Percentiles rank a stretch among this genome's conserved stretches.
These are phyloP conservation scores for Gopherus flavomarginatus DNA, from an alignment of 2,113 vertebrate genomes.

Conservation along the genomic window DNA sequence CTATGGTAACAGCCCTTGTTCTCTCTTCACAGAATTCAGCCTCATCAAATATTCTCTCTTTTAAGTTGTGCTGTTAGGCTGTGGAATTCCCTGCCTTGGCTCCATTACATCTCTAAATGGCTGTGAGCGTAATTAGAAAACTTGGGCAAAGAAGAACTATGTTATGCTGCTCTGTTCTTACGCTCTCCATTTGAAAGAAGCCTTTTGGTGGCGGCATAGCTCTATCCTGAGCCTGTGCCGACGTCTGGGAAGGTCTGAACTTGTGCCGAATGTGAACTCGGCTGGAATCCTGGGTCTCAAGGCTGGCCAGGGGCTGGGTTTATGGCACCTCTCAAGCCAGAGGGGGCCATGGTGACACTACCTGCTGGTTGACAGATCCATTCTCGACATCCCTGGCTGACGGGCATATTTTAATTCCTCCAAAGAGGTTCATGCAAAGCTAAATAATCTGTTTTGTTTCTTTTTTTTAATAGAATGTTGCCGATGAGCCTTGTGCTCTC, in stretches of 20 bases:
- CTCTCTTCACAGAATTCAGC: slow-evolving; percentile 48
- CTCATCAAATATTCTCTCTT: slow-evolving; percentile 67
- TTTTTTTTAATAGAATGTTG: background rate
- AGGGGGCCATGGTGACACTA: background rate
- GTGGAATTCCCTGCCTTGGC: slow-evolving; percentile 48
- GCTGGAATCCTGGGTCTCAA: background rate
- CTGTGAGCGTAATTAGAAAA: background rate
- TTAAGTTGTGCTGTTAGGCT: background rate
- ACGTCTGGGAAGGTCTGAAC: accelerated
- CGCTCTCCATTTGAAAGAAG: background rate
- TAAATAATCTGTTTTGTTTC: background rate
- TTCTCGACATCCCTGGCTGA: background rate
- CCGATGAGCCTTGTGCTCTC: background rate
- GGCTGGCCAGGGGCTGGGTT: background rate
- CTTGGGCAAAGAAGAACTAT: background rate
- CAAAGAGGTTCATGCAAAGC: background rate
- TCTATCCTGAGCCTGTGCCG: background rate
- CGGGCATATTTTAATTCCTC: background rate
- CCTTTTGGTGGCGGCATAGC: background rate
- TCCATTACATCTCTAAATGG: background rate
- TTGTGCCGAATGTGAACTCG: accelerated
- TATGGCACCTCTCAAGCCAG: background rate
- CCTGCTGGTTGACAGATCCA: too few species aligned
- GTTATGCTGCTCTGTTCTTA: background rate
- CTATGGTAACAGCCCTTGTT: slow-evolving; percentile 53